Percentiles rank a stretch among this genome's conserved stretches.
These are phyloP conservation scores for Podarcis muralis DNA, from an alignment of 2,113 vertebrate genomes.

Conservation along the genomic window DNA sequence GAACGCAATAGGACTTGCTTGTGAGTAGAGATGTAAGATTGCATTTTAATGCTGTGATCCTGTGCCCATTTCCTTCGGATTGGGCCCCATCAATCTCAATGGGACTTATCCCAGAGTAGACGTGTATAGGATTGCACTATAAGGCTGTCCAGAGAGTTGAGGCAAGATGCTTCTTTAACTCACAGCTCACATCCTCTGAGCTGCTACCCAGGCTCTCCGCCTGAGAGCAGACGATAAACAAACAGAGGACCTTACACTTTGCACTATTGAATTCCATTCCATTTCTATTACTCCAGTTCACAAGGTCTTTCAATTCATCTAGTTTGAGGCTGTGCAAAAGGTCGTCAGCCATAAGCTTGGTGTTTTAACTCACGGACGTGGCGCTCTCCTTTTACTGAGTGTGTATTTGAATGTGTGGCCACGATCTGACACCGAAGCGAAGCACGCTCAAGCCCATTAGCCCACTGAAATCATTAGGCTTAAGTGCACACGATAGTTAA, in stretches of 20 bases:
- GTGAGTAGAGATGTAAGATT: neutral
- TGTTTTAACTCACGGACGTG: neutral
- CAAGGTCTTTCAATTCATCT: neutral
- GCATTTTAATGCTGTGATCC: no score
- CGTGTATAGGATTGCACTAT: no score
- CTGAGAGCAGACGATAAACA: neutral
- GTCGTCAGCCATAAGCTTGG: neutral
- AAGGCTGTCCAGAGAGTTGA: neutral
- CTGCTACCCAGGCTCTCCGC: no score
- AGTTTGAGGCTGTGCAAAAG: neutral
- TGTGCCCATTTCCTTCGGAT: no score
- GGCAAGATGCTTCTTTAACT: neutral
- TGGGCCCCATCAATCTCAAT: no score
- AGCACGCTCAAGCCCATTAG: neutral
- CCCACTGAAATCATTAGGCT: neutral
- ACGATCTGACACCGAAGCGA: neutral
- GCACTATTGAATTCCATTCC: neutral
- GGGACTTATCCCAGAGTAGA: no score
- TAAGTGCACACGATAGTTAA: neutral
- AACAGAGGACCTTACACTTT: neutral
- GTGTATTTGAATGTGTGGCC: neutral
- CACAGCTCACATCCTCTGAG: neutral
- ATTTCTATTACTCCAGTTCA: neutral
- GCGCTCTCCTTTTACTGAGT: neutral
- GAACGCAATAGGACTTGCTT: no score